Evolutionary conservation across 2,888 invertebrate genomes (phyloP), one percentile per base, ranked within the genome.

Genomic region (Ophonus ardosiacus): DNA sequence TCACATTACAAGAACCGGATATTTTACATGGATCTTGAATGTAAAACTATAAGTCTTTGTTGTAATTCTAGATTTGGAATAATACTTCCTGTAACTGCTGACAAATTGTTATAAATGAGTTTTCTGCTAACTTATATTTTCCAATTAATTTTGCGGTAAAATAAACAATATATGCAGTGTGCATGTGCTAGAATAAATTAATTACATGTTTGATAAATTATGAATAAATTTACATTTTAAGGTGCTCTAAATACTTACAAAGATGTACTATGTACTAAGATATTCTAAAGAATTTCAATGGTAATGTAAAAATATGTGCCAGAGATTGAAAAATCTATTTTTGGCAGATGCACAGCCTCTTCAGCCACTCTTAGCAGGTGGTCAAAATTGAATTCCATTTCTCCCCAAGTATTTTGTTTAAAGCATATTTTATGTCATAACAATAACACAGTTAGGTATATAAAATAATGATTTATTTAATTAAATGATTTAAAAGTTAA

Each of bases 241-340:
- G 38, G 21, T 38, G 15, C 31, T 31, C 31, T 8, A 31, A 68
- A 68, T 31, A n/a, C 6, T n/a, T 38, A 68, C 68, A 68, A 68
- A 24, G 63, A 68, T 68, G 38, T 40, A 38, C 38, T n/a, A 13
- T 13, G 24, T 63, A 15, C 68, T 31, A 38, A 24, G 21, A 63
- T 63, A 68, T 68, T 68, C 31, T 7, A 43, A 74, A 18, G 43
- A 74, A 68, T 68, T 68, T 51, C 15, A 74, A 40, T n/a, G 10
- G 17, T 74, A 51, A 78, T 24, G 24, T 78, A 78, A 78, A 76
- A 78, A 57, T 78, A 78, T 78, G 56, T 57, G 31, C 57, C 24
- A 24, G 21, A 51, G n/a, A 78, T 57, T 57, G 15, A 78, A 78
- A 74, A 78, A 57, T 78, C 78, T 78, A 78, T 78, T 78, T 78